Percentiles rank a stretch among this genome's conserved stretches.
Conservation (phyloP, 2,797 vertebrate species). For the Ammospiza maritima region DNA sequence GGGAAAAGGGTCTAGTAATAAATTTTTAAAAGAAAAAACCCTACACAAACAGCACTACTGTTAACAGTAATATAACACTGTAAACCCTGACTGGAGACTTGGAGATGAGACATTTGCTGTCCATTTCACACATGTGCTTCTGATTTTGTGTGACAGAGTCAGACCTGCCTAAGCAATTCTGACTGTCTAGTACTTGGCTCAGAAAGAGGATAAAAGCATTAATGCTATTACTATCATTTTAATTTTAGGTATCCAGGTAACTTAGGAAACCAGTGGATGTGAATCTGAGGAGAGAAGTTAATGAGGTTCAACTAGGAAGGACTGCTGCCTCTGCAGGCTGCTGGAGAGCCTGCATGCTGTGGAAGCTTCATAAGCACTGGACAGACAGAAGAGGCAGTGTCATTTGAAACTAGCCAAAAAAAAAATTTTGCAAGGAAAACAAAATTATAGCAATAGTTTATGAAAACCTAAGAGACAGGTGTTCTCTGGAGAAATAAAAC, state of each 20-base stretch:
- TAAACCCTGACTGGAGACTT: not conserved
- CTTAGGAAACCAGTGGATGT: not conserved
- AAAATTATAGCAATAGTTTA: not conserved
- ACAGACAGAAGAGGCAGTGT: not conserved
- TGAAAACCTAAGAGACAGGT: slow-evolving; percentile 14
- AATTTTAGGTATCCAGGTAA: not conserved
- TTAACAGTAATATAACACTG: not conserved
- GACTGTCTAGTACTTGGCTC: not conserved
- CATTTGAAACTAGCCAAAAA: not conserved
- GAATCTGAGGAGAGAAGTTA: slow-evolving; percentile 11
- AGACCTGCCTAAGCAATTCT: not conserved
- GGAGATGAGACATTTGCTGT: not conserved
- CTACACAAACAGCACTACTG: not conserved
- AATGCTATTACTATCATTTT: slow-evolving; percentile 3
- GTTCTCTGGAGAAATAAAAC: slow-evolving; percentile 19
- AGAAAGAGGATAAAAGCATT: not conserved
- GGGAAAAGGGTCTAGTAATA: not conserved
- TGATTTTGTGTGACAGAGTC: not conserved
- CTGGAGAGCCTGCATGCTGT: not conserved
- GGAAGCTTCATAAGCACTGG: not conserved
- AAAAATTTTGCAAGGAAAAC: not conserved
- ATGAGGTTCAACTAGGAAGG: slow-evolving; percentile 24
- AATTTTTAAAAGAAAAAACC: not conserved
- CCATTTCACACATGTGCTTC: not conserved
- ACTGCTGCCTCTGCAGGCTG: not conserved